These are phyloP conservation scores for Drosophila mettleri DNA, from an alignment of 2,888 invertebrate genomes.

Conservation along the genomic window DNA sequence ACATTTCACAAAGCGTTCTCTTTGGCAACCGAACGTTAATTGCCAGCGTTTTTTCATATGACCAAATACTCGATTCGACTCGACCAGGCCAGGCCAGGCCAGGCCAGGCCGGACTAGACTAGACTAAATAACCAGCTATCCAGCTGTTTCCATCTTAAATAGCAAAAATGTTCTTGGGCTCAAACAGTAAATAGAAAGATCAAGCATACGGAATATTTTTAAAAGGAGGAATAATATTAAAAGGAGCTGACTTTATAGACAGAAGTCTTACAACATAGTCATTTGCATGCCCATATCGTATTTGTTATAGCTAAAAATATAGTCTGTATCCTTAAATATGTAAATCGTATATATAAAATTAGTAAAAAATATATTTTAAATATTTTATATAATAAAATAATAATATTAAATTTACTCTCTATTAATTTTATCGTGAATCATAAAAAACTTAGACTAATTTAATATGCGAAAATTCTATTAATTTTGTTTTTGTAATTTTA, in stretches of 20 bases:
- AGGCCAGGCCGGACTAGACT: slow-evolving; percentile 23
- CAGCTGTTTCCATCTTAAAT: slow-evolving; percentile 53
- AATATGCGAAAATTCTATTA: too few relatives aligned
- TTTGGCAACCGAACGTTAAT: slow-evolving; percentile 58
- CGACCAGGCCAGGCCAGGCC: slow-evolving; percentile 11
- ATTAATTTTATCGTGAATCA: too few relatives aligned
- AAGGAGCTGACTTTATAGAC: background rate
- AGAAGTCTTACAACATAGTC: background rate
- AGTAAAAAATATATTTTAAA: background rate
- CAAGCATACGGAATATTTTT: background rate
- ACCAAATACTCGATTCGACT: slow-evolving; percentile 14
- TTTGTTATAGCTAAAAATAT: background rate
- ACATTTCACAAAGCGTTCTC: slow-evolving; percentile 30
- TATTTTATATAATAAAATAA: background rate
- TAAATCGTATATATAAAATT: too few relatives aligned
- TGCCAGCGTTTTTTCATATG: slow-evolving; percentile 47
- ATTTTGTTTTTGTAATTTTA: too few relatives aligned
- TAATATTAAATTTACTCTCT: too few relatives aligned
- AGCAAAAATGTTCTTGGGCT: slow-evolving; percentile 10
- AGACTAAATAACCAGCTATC: slow-evolving; percentile 37
- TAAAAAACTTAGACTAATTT: too few relatives aligned
- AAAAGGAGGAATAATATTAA: background rate
- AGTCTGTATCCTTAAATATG: too few relatives aligned
- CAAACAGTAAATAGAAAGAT: background rate
- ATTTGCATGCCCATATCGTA: background rate